These are phyloP conservation scores for Listronotus bonariensis DNA, from an alignment of 1,140 invertebrate genomes.

Conservation along the genomic window DNA sequence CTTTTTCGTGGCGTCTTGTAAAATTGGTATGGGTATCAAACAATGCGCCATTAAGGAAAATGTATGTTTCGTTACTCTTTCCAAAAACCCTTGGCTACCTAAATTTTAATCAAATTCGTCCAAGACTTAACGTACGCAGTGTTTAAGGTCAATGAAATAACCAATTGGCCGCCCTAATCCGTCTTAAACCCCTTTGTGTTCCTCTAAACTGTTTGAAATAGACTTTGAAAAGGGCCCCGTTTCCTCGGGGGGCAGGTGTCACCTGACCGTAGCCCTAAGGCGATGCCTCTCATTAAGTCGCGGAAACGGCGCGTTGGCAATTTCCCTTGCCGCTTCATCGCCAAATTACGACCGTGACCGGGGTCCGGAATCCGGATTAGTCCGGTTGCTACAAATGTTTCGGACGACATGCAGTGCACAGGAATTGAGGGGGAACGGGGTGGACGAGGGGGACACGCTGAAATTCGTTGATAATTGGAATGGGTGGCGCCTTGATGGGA, in stretches of 20 bases:
- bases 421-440: background rate
- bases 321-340: slow-evolving; percentile 54
- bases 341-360: slow-evolving; percentile 56
- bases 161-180: slow-evolving; percentile 3
- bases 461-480: slow-evolving; percentile 36
- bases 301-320: slow-evolving; percentile 56
- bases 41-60: no score
- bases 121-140: no score
- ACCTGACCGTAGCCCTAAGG: slow-evolving; percentile 46
- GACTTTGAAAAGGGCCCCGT: slow-evolving; percentile 1
- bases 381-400: slow-evolving; percentile 36
- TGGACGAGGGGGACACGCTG: background rate
- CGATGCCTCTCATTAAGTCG: slow-evolving; percentile 55
- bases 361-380: slow-evolving; percentile 46
- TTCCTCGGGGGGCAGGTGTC: slow-evolving; percentile 38
- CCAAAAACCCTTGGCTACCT: no score
- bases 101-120: no score
- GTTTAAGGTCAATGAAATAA: background rate
- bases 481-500: slow-evolving; percentile 23
- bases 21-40: no score
- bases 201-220: slow-evolving; percentile 15
- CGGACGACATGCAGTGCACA: slow-evolving; percentile 25
- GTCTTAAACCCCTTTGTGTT: slow-evolving; percentile 1
- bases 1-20: no score
- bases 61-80: no score